Base-by-base conservation (phyloP, 2,888 invertebrate species). In the Zygothrica quintamaculata region DNA sequence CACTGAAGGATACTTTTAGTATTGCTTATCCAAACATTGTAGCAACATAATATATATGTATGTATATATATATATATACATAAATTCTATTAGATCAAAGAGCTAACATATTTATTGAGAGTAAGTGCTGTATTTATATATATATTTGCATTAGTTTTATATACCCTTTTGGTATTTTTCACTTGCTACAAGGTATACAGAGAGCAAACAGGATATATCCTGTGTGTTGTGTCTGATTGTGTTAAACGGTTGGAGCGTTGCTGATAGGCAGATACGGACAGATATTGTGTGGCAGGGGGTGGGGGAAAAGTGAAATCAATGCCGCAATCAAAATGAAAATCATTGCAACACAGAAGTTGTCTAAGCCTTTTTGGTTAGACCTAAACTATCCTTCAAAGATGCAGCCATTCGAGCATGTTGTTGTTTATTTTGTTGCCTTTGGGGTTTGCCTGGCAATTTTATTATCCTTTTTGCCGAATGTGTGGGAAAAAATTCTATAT, bases 341-440 rank as follows among this genome's bases (percentile, higher is more conserved):
- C 57, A 70, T 66, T 65, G 59, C 75, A 66, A 57, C 52, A 57
- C 40, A 16, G 13, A 69, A 65, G 64, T 77, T 64, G 60, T 71
- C 66, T 74, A 81, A 80, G 81, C 87, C 87, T 80, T 84, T 76
- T 37, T 42, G 62, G 11, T 13, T 37, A 48, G 60, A 48, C 59
- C 55, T 39, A 33, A 82, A 66, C 79, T 72, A 82, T 78, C 53
- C 52, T 65, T 65, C 18, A 76, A 71, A 68, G 78, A 60, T 68
- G 60, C 73, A 82, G 50, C 16, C 58, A 71, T 57, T 61, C 74
- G 67, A 57, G 65, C 77, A 42, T 76, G 80, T 65, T 82, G 65
- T 69, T 80, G 79, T 80, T 80, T 80, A 84, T 61, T 74, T 81
- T 81, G 58, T 44, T 66, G 73, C 84, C 79, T 50, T 76, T 72